phyloP scores from a whole-genome alignment of 2,888 invertebrate species.

The Drosophila emarginata region DNA sequence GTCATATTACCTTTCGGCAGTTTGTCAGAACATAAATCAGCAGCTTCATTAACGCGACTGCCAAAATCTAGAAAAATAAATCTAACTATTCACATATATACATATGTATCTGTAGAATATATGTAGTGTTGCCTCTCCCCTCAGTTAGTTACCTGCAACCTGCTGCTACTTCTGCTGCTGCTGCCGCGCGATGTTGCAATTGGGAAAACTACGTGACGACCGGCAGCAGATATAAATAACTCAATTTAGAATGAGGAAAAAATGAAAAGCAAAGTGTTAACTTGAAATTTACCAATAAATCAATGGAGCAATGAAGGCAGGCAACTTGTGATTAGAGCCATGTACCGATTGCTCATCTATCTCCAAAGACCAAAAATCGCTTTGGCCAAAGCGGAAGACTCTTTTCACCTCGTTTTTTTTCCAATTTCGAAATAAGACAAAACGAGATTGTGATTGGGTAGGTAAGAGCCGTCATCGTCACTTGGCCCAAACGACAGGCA shows the following conservation, averaged over 20 bases:
- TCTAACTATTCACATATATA: constrained; percentile 45
- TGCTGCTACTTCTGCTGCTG: constrained; percentile 30
- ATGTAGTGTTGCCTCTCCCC: neutral
- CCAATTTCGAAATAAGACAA: constrained; percentile 8
- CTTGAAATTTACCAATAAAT: constrained; percentile 75
- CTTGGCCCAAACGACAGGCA: constrained; percentile 62
- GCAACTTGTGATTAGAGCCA: constrained; percentile 67
- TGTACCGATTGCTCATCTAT: constrained; percentile 62
- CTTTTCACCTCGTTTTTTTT: constrained; percentile 43
- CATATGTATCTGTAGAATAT: neutral
- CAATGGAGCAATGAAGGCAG: constrained; percentile 56
- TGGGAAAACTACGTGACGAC: constrained; percentile 27
- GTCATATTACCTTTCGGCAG: constrained; percentile 21
- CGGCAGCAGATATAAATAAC: constrained; percentile 66
- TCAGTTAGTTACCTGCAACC: constrained; percentile 21
- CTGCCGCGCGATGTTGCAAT: constrained; percentile 15
- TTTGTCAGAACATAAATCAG: constrained; percentile 62
- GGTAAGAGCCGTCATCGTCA: constrained; percentile 53
- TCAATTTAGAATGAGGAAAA: constrained; percentile 66
- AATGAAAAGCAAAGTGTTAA: constrained; percentile 63
- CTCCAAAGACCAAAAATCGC: constrained; percentile 27
- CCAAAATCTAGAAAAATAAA: constrained; percentile 72
- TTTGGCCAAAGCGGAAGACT: constrained; percentile 55
- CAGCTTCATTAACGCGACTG: constrained; percentile 76
- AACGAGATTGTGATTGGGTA: constrained; percentile 52